phyloP scores from a whole-genome alignment of 2,797 vertebrate genomes.

The Thamnophis elegans region DNA sequence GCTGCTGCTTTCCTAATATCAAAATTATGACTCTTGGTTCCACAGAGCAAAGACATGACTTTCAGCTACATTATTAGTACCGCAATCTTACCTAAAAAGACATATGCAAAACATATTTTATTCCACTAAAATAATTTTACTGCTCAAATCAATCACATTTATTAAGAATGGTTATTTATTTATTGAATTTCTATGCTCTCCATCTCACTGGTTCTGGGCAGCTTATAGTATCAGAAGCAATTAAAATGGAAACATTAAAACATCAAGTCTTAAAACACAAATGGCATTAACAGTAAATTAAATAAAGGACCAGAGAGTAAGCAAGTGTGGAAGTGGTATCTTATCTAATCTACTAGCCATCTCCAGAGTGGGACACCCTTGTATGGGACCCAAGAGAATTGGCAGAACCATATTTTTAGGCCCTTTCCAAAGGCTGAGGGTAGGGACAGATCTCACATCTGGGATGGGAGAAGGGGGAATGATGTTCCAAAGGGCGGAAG shows the following conservation, averaged over 20 bases:
- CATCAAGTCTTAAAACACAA: background rate
- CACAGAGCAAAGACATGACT: background rate
- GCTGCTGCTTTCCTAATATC: background rate
- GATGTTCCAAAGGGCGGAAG: background rate
- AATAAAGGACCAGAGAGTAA: background rate
- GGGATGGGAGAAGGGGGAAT: too few relatives aligned
- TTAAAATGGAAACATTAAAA: background rate
- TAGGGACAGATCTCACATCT: background rate
- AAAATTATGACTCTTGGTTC: background rate
- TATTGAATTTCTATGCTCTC: background rate
- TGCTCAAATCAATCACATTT: background rate
- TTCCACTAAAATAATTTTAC: background rate
- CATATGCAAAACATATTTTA: background rate
- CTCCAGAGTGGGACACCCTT: background rate
- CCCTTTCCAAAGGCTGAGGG: background rate
- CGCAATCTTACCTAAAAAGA: background rate
- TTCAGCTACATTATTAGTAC: background rate
- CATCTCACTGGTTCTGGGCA: background rate
- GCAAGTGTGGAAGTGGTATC: background rate
- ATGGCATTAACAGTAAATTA: background rate
- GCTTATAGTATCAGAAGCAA: background rate
- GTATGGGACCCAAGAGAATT: background rate
- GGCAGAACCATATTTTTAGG: background rate
- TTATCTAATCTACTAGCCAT: background rate
- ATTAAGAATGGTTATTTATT: background rate